Percentiles rank a stretch among this genome's conserved stretches.
Evolutionary conservation across 2,888 invertebrate species (phyloP).

Genomic region (Pollenia amentaria): DNA sequence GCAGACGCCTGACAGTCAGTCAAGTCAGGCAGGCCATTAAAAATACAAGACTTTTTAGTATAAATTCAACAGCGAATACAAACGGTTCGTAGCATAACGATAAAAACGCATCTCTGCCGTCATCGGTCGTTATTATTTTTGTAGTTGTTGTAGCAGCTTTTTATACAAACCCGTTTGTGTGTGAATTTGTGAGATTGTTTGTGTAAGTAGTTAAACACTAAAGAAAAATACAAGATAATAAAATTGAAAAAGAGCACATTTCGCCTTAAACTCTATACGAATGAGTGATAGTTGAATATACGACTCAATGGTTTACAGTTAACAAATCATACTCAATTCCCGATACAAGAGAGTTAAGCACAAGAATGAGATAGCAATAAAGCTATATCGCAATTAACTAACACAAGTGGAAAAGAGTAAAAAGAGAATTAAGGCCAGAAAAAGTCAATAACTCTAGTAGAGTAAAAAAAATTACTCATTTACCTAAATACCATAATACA

Average conservation of each 20-base stretch:
- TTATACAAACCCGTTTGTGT: not conserved
- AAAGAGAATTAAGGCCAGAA: conserved; percentile 25
- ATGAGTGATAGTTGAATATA: conserved; percentile 38
- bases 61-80: conserved; percentile 72
- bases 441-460: conserved; percentile 63
- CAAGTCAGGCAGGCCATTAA: conserved; percentile 38
- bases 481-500: conserved; percentile 29
- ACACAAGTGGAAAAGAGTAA: conserved; percentile 32
- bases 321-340: conserved; percentile 44
- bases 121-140: conserved; percentile 7
- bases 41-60: conserved; percentile 72
- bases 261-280: not conserved
- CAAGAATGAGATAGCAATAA: conserved; percentile 34
- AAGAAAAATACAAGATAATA: not conserved
- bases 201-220: not conserved
- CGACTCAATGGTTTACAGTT: conserved; percentile 37
- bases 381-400: fast-evolving
- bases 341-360: conserved; percentile 36
- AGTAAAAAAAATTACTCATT: conserved; percentile 60
- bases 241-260: conserved; percentile 25
- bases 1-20: conserved; percentile 46
- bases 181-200: not conserved
- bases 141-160: not conserved
- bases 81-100: conserved; percentile 63
- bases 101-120: conserved; percentile 28